Evolutionary conservation across 2,888 invertebrate genomes (phyloP).

Genomic region (Ischnura elegans): DNA sequence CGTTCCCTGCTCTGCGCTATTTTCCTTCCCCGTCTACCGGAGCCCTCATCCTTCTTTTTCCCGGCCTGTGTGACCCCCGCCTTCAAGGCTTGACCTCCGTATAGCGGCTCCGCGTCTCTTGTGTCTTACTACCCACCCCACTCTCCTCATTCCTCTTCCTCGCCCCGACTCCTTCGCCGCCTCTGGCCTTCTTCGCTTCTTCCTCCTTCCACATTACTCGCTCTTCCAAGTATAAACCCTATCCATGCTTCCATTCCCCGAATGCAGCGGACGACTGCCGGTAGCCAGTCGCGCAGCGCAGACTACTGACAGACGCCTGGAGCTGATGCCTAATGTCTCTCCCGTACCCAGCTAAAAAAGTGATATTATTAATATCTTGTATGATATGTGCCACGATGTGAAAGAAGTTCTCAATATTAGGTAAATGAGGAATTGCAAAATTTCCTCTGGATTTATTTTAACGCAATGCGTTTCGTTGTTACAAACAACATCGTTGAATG

Average conservation of each 20-base stretch:
- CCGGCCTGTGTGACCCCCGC: slow-evolving; percentile 35
- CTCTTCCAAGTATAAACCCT: neutral
- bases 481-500: no score
- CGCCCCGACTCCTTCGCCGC: neutral
- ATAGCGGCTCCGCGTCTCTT: slow-evolving; percentile 65
- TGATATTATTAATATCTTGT: no score
- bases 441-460: no score
- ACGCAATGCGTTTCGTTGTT: no score
- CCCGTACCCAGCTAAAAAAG: slow-evolving; percentile 19
- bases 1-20: neutral
- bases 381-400: no score
- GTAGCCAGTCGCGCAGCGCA: no score
- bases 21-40: neutral
- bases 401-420: no score
- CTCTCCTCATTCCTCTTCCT: neutral
- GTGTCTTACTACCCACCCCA: slow-evolving; percentile 57
- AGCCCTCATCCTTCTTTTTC: neutral
- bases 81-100: slow-evolving; percentile 48
- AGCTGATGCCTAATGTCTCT: no score
- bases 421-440: no score
- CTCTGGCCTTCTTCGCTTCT: neutral
- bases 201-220: neutral
- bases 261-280: neutral
- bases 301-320: no score
- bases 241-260: neutral